Conservation (phyloP, 2,113 vertebrate genomes). For the Dromaius novaehollandiae region DNA sequence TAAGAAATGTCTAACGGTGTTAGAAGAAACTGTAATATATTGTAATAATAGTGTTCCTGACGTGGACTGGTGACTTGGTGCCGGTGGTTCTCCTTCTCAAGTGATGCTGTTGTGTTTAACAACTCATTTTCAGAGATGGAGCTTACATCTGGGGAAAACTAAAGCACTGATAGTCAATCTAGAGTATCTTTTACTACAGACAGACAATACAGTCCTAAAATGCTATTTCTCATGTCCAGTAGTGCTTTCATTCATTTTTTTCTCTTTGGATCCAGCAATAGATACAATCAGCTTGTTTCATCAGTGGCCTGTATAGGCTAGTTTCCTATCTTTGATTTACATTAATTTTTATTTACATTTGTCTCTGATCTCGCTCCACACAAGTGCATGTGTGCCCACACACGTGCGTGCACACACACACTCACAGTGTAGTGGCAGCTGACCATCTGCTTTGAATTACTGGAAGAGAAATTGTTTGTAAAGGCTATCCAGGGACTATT, state of each 20-base stretch:
- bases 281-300: background rate
- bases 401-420: background rate
- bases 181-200: background rate
- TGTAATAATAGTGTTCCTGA: background rate
- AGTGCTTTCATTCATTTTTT: background rate
- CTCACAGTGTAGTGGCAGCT: background rate
- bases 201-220: background rate
- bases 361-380: background rate
- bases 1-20: background rate
- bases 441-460: slow-evolving; percentile 21
- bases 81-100: background rate
- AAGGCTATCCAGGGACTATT: slow-evolving; percentile 6
- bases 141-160: background rate
- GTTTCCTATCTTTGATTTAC: background rate
- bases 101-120: background rate
- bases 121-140: background rate
- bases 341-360: background rate
- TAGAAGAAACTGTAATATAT: background rate
- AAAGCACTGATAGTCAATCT: background rate
- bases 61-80: accelerated
- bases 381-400: background rate
- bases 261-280: background rate
- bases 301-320: background rate
- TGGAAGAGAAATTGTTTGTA: slow-evolving; percentile 16
- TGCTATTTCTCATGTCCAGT: background rate